Conservation (phyloP, 1,140 invertebrate species). For the Octopus sinensis region DNA sequence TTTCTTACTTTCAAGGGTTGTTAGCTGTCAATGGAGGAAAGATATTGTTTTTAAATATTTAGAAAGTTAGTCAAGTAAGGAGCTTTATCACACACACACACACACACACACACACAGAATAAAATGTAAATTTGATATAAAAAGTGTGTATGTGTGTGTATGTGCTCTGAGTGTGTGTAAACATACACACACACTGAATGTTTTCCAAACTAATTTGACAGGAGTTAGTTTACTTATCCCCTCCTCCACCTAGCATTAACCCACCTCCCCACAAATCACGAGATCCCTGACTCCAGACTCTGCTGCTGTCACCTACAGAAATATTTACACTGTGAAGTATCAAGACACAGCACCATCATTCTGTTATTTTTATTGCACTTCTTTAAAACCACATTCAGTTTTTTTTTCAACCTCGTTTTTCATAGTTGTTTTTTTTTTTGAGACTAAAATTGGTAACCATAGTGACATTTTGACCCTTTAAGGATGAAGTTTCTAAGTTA, state of each 20-base stretch:
- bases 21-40: neutral
- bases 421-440: too few species aligned
- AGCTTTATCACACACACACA: neutral
- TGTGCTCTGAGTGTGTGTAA: neutral
- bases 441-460: too few species aligned
- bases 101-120: neutral
- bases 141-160: neutral
- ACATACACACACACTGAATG: neutral
- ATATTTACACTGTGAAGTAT: neutral
- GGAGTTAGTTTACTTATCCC: neutral
- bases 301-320: neutral
- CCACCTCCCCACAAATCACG: neutral
- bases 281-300: neutral
- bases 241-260: neutral
- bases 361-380: neutral
- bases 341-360: neutral
- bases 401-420: too few species aligned
- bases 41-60: neutral
- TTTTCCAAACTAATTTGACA: neutral
- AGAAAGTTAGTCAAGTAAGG: neutral
- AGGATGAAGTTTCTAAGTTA: too few species aligned
- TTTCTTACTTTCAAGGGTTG: too few species aligned
- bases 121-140: neutral
- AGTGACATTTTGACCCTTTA: too few species aligned
- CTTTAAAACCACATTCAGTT: too few species aligned